These are phyloP conservation scores for Dromius quadrimaculatus DNA, from an alignment of 2,888 invertebrate species.

Conservation along the genomic window DNA sequence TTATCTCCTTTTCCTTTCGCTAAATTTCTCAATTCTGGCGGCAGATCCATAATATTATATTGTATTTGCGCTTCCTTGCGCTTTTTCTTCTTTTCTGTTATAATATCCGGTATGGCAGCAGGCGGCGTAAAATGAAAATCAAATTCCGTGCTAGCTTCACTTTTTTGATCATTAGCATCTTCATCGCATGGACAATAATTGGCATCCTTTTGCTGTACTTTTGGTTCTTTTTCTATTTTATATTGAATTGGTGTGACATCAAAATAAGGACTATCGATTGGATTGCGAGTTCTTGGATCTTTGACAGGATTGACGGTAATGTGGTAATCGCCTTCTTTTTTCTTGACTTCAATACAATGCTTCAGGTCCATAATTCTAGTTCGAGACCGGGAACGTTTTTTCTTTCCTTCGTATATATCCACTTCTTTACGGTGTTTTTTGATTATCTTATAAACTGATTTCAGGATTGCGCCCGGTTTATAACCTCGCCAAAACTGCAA, in stretches of 20 bases:
- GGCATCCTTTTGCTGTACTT: neutral
- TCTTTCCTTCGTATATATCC: conserved; percentile 64
- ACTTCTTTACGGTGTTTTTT: conserved; percentile 60
- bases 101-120: conserved; percentile 72
- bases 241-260: conserved; percentile 43
- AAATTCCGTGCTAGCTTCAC: conserved; percentile 73
- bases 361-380: conserved; percentile 66
- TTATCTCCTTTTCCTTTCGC: conserved; percentile 50
- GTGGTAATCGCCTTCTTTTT: conserved; percentile 35
- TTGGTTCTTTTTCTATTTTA: conserved; percentile 29
- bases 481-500: conserved; percentile 64
- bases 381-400: conserved; percentile 64
- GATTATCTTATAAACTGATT: conserved; percentile 64
- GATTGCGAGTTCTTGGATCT: conserved; percentile 32
- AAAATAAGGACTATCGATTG: conserved; percentile 26
- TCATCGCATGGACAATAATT: conserved; percentile 65
- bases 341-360: conserved; percentile 43
- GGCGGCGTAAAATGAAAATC: conserved; percentile 81
- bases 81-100: conserved; percentile 52
- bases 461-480: conserved; percentile 68
- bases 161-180: conserved; percentile 67
- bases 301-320: conserved; percentile 47
- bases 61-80: conserved; percentile 9
- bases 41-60: conserved; percentile 25
- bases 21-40: neutral